Evolutionary conservation across 2,113 vertebrate species (phyloP), one percentile per base, ranked within the genome.

Genomic region (Circaetus cinerascens): DNA sequence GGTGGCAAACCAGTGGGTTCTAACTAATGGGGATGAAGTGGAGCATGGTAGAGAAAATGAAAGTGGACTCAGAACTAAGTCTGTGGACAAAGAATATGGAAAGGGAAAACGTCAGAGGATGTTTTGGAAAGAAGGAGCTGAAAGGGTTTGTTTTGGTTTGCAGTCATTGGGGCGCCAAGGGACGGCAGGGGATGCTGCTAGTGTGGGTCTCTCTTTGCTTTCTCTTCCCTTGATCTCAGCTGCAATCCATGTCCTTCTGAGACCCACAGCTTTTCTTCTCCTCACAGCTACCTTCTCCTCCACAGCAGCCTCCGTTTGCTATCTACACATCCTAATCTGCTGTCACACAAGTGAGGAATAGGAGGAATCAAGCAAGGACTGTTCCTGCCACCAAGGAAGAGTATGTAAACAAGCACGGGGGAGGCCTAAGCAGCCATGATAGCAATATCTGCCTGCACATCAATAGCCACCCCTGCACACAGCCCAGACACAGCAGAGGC

Each of bases 41-140:
- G 27, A 59, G 14, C 40, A 57, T 0, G 0, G 18, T 0, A 48
- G 25, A 48, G n/a, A 91, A 86, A 86, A 57, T 13, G 15, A 13
- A 71, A 66, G 11, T 78, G 16, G 16, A 71, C 23, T 71, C 21
- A 30, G 40, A 60, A 74, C 43, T 34, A 88, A 55, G 36, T 53
- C 40, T 48, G 38, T 26, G 45, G 36, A 36, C 40, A 80, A 21
- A 69, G 13, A 74, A n/a, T 17, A 64, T 3, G 8, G 32, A 69
- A 79, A 69, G 20, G 29, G 38, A 25, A 50, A 18, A 38, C 53
- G 12, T n/a, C 50, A 69, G n/a, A 75, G 27, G 13, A 40, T 22
- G 30, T 60, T 84, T 45, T 6, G 4, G 50, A 59, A 21, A 25
- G 41, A 50, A 71, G 18, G 10, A 9, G 34, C 21, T 68, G 26